Evolutionary conservation across 2,113 vertebrate species (phyloP), one percentile per base, ranked within the genome.

Genomic region (Forbesichthys papilliferus): DNA sequence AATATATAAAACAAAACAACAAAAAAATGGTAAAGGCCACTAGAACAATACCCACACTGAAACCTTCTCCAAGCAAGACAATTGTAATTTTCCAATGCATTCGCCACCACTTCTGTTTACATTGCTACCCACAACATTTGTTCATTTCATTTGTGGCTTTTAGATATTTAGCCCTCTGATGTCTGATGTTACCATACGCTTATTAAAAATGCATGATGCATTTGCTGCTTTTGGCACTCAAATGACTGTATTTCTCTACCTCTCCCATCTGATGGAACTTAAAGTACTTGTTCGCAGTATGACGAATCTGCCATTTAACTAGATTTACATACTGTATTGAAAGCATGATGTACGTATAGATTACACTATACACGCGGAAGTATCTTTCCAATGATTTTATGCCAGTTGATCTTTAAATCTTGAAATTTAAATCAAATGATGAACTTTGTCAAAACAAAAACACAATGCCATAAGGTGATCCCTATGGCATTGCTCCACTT

Each of bases 141-240:
- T 85, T 88, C 69, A 78, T 82, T 85, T 81, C 66, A 78, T 88
- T 87, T 84, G 77, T 85, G 84, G 71, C 78, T 84, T 83, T 86
- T 81, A 80, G 84, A 88, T 79, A 74, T 90, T 91, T 83, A 80
- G 75, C 48, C 68, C 64, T 57, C 70, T 20, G 57, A 76, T 75
- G 69, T 81, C 80, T 91, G 84, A 90, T 88, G 80, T 76, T 77
- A 79, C 83, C 71, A 84, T 64, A 66, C 63, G 65, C 77, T 86
- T 73, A 88, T 91, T 85, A 90, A 91, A 91, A 84, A 87, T 88
- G 73, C 81, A 91, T 89, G 87, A 85, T 70, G 60, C 14, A 81
- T 79, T 78, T 74, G 46, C 72, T 64, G 78, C 82, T 78, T 79
- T 72, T 74, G 83, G 68, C 77, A 80, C 74, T 65, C 71, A 79